A percentile compares a stretch with the other conserved stretches of the same genome.
phyloP scores from a whole-genome alignment of 2,888 invertebrate species.

The Carabus problematicus region DNA sequence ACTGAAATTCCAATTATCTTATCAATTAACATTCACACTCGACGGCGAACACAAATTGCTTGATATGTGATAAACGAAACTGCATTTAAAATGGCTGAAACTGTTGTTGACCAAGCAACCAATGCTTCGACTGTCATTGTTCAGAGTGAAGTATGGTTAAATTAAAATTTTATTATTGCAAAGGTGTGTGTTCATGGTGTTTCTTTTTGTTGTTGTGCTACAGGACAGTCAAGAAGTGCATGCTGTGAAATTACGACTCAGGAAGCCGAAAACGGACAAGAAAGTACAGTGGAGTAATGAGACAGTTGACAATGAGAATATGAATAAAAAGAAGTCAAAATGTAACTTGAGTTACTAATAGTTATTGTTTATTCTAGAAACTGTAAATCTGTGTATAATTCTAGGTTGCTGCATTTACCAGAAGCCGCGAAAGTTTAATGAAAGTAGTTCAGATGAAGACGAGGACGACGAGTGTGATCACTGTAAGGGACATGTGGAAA shows the following conservation, averaged over 20 bases:
- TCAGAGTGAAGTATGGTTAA: constrained; percentile 22
- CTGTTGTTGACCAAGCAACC: constrained; percentile 35
- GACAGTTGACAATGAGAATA: constrained; percentile 93
- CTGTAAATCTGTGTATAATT: constrained; percentile 3
- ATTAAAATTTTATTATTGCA: neutral
- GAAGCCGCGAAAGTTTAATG: constrained; percentile 87
- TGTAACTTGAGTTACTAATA: constrained; percentile 67
- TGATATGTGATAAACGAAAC: no score
- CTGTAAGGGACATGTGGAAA: constrained; percentile 83
- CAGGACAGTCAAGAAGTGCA: constrained; percentile 60
- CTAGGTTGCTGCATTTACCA: constrained; percentile 93
- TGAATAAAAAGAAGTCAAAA: constrained; percentile 97
- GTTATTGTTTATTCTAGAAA: no score
- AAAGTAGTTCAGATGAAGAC: constrained; percentile 80
- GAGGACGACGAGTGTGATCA: constrained; percentile 87
- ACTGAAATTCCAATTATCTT: no score
- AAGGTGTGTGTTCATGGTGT: constrained; percentile 14
- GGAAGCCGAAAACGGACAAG: constrained; percentile 73
- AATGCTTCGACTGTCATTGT: constrained; percentile 33
- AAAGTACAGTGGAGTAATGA: constrained; percentile 90
- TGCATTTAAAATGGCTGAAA: constrained; percentile 27
- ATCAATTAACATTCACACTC: no score
- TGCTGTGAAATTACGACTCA: constrained; percentile 69
- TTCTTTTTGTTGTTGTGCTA: constrained; percentile 39
- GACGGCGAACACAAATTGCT: no score